These are phyloP conservation scores for Arenaria interpres DNA, from an alignment of 2,113 vertebrate genomes.

Conservation along the genomic window DNA sequence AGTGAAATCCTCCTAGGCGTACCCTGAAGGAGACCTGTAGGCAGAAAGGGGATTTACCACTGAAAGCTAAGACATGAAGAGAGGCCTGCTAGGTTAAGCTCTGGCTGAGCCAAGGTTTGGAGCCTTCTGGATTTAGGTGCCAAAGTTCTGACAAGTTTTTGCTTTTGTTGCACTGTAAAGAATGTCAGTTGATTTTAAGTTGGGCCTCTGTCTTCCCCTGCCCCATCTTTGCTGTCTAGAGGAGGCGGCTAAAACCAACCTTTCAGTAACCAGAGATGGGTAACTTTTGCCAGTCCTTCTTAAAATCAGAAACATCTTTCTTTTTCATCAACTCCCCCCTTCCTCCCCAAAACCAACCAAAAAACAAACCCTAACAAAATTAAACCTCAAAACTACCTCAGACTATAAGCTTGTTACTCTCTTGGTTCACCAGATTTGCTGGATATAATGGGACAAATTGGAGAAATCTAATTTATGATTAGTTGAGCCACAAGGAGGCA, in stretches of 20 bases:
- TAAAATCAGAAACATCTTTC: neutral
- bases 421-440: neutral
- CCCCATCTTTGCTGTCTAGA: neutral
- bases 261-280: neutral
- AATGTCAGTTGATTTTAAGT: neutral
- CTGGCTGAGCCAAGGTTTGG: neutral
- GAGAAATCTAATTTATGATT: neutral
- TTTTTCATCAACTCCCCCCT: neutral
- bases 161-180: neutral
- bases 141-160: neutral
- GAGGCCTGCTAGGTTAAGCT: neutral
- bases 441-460: neutral
- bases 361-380: neutral
- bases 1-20: neutral
- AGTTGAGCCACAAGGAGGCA: slow-evolving; percentile 56
- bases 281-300: neutral
- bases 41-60: neutral
- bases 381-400: neutral
- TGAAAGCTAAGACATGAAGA: neutral
- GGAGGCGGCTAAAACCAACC: neutral
- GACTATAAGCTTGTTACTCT: neutral
- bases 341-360: fast-evolving
- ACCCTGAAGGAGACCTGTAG: neutral
- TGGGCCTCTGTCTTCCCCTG: neutral
- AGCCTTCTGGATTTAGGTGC: neutral